Conservation (phyloP, 2,888 invertebrate genomes). For the Heliconius cydno region DNA sequence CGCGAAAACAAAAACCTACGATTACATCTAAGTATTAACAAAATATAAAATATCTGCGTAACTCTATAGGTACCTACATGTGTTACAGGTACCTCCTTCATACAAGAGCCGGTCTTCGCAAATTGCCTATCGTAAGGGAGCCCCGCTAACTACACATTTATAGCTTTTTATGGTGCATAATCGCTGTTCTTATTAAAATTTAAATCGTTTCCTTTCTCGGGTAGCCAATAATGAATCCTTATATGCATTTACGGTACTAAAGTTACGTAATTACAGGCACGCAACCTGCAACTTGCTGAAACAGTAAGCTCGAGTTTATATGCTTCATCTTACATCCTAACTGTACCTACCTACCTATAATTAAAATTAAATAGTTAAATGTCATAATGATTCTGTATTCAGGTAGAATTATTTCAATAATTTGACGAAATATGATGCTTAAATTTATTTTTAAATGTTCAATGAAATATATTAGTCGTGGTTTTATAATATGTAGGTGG, state of each 20-base stretch:
- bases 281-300: slow-evolving; percentile 18
- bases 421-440: not conserved
- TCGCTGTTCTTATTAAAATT: slow-evolving; percentile 81
- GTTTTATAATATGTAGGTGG: too few species aligned
- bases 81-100: slow-evolving; percentile 9
- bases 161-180: slow-evolving; percentile 77
- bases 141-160: slow-evolving; percentile 78
- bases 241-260: slow-evolving; percentile 53
- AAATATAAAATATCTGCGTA: slow-evolving; percentile 9
- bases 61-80: not conserved
- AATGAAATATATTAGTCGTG: too few species aligned
- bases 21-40: not conserved
- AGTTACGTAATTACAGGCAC: slow-evolving; percentile 39
- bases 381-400: not conserved
- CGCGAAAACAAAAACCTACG: not conserved
- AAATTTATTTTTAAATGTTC: too few species aligned
- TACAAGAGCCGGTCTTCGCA: slow-evolving; percentile 49
- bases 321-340: slow-evolving; percentile 5
- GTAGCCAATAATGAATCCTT: slow-evolving; percentile 64
- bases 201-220: slow-evolving; percentile 76
- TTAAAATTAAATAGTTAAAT: not conserved
- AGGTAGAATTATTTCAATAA: not conserved
- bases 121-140: slow-evolving; percentile 61
- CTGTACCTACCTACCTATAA: slow-evolving; percentile 1
- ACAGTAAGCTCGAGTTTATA: slow-evolving; percentile 26